Evolutionary conservation across 1,140 invertebrate genomes (phyloP).

Genomic region (Diuraphis noxia): DNA sequence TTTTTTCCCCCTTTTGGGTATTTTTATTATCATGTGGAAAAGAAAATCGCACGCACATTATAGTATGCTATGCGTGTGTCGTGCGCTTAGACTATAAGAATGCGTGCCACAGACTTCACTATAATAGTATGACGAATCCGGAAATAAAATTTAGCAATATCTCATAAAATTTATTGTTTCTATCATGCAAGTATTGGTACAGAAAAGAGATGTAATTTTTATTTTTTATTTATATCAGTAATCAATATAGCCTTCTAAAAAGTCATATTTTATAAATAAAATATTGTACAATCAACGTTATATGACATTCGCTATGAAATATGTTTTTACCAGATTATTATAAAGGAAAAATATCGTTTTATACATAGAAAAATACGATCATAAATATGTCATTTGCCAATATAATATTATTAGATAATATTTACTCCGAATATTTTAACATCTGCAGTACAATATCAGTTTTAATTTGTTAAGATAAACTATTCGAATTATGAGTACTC

Average conservation of each 20-base stretch:
- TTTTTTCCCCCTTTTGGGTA: neutral
- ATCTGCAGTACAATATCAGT: no score
- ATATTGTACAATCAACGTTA: neutral
- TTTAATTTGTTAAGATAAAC: no score
- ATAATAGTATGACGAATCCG: neutral
- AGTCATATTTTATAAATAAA: neutral
- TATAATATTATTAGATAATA: no score
- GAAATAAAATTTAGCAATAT: neutral
- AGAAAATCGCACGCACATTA: neutral
- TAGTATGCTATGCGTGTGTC: neutral
- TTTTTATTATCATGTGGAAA: neutral
- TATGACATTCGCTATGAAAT: slow-evolving; percentile 2
- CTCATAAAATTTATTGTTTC: neutral
- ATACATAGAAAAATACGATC: neutral
- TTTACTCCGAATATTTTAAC: no score
- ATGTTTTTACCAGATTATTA: slow-evolving; percentile 13
- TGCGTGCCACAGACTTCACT: neutral
- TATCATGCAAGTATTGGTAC: neutral
- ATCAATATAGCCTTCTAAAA: neutral
- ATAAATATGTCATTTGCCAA: neutral
- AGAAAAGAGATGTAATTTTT: neutral
- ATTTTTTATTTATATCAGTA: neutral
- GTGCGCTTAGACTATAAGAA: no score
- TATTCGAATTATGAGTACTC: no score
- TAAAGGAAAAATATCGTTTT: neutral